Base-by-base conservation (phyloP, 2,888 invertebrate genomes). In the Mythimna impura region DNA sequence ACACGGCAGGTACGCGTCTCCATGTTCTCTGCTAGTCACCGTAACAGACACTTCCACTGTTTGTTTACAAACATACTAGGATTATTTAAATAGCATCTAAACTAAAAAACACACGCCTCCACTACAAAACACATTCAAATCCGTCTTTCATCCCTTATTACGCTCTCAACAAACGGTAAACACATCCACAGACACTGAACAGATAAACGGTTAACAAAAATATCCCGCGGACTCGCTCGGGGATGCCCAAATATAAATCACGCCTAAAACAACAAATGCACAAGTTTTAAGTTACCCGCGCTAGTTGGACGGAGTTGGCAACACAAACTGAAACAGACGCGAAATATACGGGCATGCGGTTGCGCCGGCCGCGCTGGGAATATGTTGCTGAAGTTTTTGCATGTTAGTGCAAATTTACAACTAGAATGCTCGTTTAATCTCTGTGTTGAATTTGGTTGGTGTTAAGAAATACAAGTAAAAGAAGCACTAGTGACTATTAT, bases 241-340 rank as follows among this genome's bases (percentile, higher is more conserved):
- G 78, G 80, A 57, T 67, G 71, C 77, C 78, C 81, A 77, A 80
- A 78, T 87, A 88, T 85, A 87, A 88, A 86, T 88, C 85, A 84
- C 80, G 73, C 71, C 82, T 86, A 83, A 79, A 87, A 82, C 86
- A 83, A 88, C 83, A 82, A 71, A 87, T 83, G 82, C 80, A 86
- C 83, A 83, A 86, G 84, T 84, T 84, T 82, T 81, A 82, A 88
- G 82, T 86, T 87, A 76, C 77, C 78, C 77, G 78, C 71, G 84
- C 69, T 78, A 68, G 76, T 71, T 80, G 71, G 72, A 64, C 68
- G 67, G 75, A 86, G 86, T 81, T 83, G 73, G 62, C 67, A 81
- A 84, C 80, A 84, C 76, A 77, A 81, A 84, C 73, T 76, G 77
- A 75, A 75, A 60, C 80, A 68, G 81, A 77, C 68, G 40, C 34